Evolutionary conservation across 2,113 vertebrate species (phyloP), one percentile per base, ranked within the genome.

Genomic region (Corythornis cristatus): DNA sequence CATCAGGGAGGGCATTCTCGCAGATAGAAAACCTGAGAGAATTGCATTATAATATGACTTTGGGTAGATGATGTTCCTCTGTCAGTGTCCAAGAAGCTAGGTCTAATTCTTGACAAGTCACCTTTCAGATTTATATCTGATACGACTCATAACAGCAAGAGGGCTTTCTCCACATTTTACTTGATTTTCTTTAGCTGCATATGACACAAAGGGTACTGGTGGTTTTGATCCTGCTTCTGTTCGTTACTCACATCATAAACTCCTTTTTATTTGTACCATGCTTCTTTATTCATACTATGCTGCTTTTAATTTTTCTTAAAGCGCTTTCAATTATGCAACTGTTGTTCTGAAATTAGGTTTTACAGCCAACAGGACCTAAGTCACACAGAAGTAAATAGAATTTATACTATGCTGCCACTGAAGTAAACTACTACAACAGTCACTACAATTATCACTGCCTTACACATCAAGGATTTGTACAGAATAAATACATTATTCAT

Each of bases 261-360:
- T 87, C 77, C 15, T 53, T 93, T 90, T 91, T 54, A 26, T 90
- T 89, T 74, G 57, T 77, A 46, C 13, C 45, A 77, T 68, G 45
- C 62, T 74, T 56, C 67, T 90, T 89, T 93, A 83, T 84, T 96
- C 61, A 61, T 72, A 79, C 11, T 71, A 71, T 76, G 31, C 12
- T 89, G 23, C 70, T 96, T 91, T 93, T 94, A 92, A 95, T 96
- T 97, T 93, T 95, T 43, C 72, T 83, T 95, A 79, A 93, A 93
- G 74, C 86, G 28, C 33, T 96, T 94, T 93, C 51, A 92, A 8
- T 48, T 88, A 89, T 54, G 83, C 35, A 95, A 31, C 29, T 65
- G n/a, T 77, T 95, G 43, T 88, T 94, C 81, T 86, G 83, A 89
- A 68, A 58, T 62, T 12, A 16, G 2, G 33, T 87, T 93, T 83